Conservation (phyloP, 2,797 vertebrate species). For the Hippopotamyrus pictus region DNA sequence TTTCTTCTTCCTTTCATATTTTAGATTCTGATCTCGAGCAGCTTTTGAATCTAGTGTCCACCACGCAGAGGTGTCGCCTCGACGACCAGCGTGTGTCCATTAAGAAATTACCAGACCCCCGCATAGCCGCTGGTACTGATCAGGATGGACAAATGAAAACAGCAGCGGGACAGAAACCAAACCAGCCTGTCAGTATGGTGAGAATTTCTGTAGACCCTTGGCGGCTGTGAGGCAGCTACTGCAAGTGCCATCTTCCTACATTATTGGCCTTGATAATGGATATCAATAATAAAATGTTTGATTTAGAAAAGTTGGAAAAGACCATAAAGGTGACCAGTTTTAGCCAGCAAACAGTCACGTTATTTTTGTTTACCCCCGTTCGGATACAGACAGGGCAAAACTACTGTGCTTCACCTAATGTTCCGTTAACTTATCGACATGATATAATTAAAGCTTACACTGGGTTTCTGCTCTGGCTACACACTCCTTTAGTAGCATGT, state of each 20-base stretch:
- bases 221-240: no score
- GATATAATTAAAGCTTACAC: conserved; percentile 22
- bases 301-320: neutral
- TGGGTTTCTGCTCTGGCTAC: neutral
- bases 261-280: neutral
- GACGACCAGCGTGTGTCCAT: conserved; percentile 58
- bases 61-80: conserved; percentile 54
- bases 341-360: neutral
- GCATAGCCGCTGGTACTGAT: neutral
- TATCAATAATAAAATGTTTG: neutral
- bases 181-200: neutral
- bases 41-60: conserved; percentile 56
- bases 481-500: neutral
- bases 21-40: conserved; percentile 51
- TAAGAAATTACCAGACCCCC: conserved; percentile 36
- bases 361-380: neutral
- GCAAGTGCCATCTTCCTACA: neutral
- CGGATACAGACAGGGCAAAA: neutral
- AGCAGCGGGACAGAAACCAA: conserved; percentile 29
- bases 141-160: conserved; percentile 34
- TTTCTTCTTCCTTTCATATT: neutral
- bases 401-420: neutral
- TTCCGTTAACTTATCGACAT: neutral
- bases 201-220: neutral
- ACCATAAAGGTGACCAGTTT: neutral